A percentile compares a stretch with the other conserved stretches of the same genome.
These are phyloP conservation scores for Sibirionetta formosa DNA, from an alignment of 2,797 vertebrate genomes.

Conservation along the genomic window DNA sequence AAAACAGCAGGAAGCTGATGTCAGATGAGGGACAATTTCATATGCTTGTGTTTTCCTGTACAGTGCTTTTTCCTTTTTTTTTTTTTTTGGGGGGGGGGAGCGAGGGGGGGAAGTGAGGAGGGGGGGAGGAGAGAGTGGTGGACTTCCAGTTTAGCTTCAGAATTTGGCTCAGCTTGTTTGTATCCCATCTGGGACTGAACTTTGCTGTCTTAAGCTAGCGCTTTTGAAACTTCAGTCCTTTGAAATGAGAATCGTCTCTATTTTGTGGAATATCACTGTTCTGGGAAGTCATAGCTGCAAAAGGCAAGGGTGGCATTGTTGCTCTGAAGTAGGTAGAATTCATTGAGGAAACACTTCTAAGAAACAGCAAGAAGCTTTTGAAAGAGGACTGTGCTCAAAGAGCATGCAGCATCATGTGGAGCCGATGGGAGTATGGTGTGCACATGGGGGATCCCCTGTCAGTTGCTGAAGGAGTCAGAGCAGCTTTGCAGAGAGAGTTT, in stretches of 20 bases:
- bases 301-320: rapidly evolving
- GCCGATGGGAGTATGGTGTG: not conserved
- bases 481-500: not conserved
- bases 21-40: not conserved
- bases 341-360: not conserved
- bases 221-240: not conserved
- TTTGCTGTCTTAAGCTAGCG: not conserved
- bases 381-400: not conserved
- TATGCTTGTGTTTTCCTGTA: not conserved
- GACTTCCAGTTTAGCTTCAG: not conserved
- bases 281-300: not conserved
- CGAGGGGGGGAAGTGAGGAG: rapidly evolving
- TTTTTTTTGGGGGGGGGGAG: not conserved
- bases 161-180: not conserved
- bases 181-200: not conserved
- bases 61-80: not conserved
- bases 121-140: rapidly evolving
- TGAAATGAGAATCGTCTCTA: not conserved
- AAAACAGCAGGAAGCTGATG: not conserved
- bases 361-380: not conserved
- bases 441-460: not conserved
- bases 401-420: not conserved
- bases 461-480: not conserved
- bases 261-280: not conserved
- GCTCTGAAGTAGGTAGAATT: not conserved